A percentile compares a stretch with the other conserved stretches of the same genome.
Conservation (phyloP, 1,140 invertebrate species). For the Calephelis virginiensis region DNA sequence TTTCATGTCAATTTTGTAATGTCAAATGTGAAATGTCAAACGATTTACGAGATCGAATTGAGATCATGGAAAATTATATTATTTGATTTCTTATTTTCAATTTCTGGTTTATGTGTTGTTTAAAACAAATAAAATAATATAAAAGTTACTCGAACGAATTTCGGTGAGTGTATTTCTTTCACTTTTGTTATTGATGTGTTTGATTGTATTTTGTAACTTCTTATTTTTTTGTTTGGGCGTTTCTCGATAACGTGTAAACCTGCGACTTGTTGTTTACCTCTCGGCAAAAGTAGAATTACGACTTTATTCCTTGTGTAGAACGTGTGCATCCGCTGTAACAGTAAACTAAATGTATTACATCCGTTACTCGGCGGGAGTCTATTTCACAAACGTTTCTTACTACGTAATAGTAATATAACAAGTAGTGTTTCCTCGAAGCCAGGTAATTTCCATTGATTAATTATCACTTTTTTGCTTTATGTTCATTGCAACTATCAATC, state of each 20-base stretch:
- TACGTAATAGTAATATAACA: not conserved
- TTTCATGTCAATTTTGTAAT: conserved; percentile 10
- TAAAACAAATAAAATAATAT: not conserved
- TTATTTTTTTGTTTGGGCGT: conserved; percentile 26
- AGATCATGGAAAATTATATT: not conserved
- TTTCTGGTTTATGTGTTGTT: not conserved
- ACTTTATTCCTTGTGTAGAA: conserved; percentile 34
- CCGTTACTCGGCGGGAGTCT: conserved; percentile 51
- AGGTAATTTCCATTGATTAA: conserved; percentile 9
- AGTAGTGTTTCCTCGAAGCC: conserved; percentile 6
- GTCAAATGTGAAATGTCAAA: conserved; percentile 11
- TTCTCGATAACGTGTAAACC: conserved; percentile 3
- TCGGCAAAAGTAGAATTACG: conserved; percentile 47
- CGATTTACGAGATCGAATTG: not conserved
- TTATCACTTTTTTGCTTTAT: not conserved
- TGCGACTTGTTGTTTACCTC: conserved; percentile 22
- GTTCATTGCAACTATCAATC: not conserved
- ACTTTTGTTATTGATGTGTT: not conserved
- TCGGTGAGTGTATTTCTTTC: conserved; percentile 1
- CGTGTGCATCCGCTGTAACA: conserved; percentile 39
- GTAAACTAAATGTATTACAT: conserved; percentile 55
- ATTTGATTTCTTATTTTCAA: not conserved
- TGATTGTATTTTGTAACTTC: not conserved
- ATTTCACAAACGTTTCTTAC: conserved; percentile 1
- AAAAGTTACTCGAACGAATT: not conserved